phyloP scores from a whole-genome alignment of 23 tunicate genomes.

The Ascidia mentula region DNA sequence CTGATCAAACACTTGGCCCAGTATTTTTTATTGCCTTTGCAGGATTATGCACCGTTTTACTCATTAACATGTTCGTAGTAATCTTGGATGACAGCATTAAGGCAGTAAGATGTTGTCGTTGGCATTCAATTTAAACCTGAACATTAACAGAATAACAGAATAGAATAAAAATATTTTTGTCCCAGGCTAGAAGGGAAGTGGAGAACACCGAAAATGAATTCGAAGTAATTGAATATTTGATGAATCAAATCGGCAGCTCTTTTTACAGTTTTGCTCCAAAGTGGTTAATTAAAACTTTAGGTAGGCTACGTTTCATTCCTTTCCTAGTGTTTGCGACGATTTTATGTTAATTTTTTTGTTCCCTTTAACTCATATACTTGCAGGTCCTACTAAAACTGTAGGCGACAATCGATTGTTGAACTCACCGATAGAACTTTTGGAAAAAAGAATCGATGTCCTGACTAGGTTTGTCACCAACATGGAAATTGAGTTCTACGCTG shows the following conservation, averaged over 20 bases:
- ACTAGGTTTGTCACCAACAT: background rate
- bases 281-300: background rate
- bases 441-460: background rate
- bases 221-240: constrained; percentile 70
- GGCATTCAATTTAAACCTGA: too few relatives aligned
- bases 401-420: too few relatives aligned
- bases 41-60: constrained; percentile 25
- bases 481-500: background rate
- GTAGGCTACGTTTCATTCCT: background rate
- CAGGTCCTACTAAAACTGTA: background rate
- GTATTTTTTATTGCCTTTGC: constrained; percentile 65
- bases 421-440: background rate
- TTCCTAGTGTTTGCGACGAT: background rate
- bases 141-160: too few relatives aligned
- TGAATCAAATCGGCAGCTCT: constrained; percentile 8
- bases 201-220: constrained; percentile 51
- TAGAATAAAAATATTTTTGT: too few relatives aligned
- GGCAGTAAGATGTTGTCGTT: constrained; percentile 17
- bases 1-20: constrained; percentile 71
- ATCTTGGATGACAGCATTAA: constrained; percentile 77
- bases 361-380: background rate
- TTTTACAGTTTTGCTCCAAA: background rate
- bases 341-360: background rate
- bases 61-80: constrained; percentile 68
- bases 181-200: constrained; percentile 53